These are phyloP conservation scores for Ceratosolen fusciceps DNA, from an alignment of 1,140 invertebrate species.

Conservation along the genomic window DNA sequence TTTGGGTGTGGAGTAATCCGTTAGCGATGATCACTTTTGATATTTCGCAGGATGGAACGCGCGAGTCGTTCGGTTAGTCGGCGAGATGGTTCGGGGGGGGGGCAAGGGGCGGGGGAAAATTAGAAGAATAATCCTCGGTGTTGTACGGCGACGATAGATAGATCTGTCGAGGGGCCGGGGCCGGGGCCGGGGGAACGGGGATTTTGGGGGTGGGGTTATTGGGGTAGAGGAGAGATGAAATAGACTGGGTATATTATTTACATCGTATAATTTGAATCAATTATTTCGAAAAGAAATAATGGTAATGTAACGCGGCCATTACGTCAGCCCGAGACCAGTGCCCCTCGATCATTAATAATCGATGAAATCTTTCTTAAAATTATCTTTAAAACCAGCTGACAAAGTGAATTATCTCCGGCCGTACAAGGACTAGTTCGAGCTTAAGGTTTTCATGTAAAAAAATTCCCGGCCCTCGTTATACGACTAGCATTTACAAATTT, in stretches of 20 bases:
- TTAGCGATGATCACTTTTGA: background rate
- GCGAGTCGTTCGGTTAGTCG: background rate
- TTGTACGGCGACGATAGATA: too few relatives aligned
- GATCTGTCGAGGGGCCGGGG: background rate
- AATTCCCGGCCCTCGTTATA: background rate
- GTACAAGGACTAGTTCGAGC: background rate
- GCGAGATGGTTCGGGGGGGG: too few relatives aligned
- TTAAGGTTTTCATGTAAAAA: background rate
- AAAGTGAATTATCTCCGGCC: background rate
- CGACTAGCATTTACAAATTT: background rate
- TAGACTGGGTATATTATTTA: background rate
- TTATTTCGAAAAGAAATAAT: background rate
- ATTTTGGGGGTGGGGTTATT: too few relatives aligned
- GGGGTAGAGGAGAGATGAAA: too few relatives aligned
- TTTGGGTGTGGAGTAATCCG: background rate
- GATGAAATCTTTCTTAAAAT: background rate
- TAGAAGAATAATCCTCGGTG: background rate
- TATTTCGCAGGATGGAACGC: background rate
- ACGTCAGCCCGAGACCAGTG: background rate
- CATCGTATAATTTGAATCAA: background rate
- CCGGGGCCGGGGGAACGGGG: background rate
- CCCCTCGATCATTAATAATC: background rate
- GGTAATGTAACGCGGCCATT: background rate
- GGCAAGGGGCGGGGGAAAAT: too few relatives aligned
- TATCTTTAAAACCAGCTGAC: background rate